These are phyloP conservation scores for Apeltes quadracus DNA, from an alignment of 2,113 vertebrate species.

Conservation along the genomic window DNA sequence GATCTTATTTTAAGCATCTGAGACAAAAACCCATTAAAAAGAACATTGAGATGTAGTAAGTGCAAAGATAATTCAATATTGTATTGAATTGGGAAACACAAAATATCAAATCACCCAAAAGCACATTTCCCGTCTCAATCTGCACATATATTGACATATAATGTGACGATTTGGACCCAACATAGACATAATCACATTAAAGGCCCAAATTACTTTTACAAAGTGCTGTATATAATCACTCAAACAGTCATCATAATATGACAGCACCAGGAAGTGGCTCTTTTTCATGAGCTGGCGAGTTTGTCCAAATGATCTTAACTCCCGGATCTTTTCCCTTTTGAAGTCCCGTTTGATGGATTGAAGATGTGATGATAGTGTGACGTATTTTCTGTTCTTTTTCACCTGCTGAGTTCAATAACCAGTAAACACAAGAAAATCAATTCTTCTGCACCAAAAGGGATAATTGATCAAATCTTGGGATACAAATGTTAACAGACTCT, in stretches of 20 bases:
- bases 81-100: background rate
- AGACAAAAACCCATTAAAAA: too few relatives aligned
- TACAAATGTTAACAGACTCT: background rate
- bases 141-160: background rate
- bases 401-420: conserved; percentile 9
- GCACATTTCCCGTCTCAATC: background rate
- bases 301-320: background rate
- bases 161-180: background rate
- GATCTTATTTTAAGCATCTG: too few relatives aligned
- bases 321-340: background rate
- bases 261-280: background rate
- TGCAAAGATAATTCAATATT: background rate
- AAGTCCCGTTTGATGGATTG: conserved; percentile 8
- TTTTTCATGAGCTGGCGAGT: background rate
- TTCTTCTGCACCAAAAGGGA: background rate
- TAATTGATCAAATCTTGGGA: conserved; percentile 7
- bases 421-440: conserved; percentile 2
- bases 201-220: background rate
- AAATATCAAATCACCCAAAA: background rate
- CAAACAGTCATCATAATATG: background rate
- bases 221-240: background rate
- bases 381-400: background rate
- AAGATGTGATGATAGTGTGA: background rate
- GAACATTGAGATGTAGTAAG: too few relatives aligned
- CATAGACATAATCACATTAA: background rate